Evolutionary conservation across 2,797 vertebrate species (phyloP), one percentile per base, ranked within the genome.

Genomic region (Phoeniculus purpureus): DNA sequence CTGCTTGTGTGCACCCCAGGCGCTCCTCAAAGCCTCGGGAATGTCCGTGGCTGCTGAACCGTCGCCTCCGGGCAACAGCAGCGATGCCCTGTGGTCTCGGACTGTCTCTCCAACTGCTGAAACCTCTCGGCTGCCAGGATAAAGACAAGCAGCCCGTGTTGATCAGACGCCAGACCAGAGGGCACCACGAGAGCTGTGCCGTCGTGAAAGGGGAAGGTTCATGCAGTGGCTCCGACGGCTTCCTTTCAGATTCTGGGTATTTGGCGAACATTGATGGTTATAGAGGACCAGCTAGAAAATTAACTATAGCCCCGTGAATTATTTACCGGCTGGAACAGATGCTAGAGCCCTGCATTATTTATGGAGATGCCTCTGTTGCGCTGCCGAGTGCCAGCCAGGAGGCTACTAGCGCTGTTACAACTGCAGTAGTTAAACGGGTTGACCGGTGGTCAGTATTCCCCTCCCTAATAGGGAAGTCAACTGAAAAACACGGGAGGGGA

Each of bases 291-390:
- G 55, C 81, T 78, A 95, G 94, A 89, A 95, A 95, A 95, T 94
- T 94, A 96, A 94, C 95, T 95, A 96, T 96, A 94, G 88, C 91
- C 92, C 94, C 90, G 90, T 95, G 86, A 96, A 94, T 96, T 90
- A 95, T 95, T 96, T 93, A 95, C 90, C 78, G 90, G 81, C 78
- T 66, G 66, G 94, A 95, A 94, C 94, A 96, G 91, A 93, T 94
- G 93, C 94, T 96, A 95, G 93, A 93, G 86, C 87, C 92, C 79
- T 96, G 84, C 93, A 95, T 96, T 85, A 92, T 96, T 96, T 95
- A 95, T 96, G 87, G 72, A 78, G 88, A 92, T 90, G 73, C 90
- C 56, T 95, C 94, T 93, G 82, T 93, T 94, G 94, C 76, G 85
- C 81, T 94, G 66, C 89, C 80, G 76, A 92, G 73, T 94, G 77